Base-by-base conservation (phyloP, 2,797 vertebrate species). In the Poeciliopsis gracilis region DNA sequence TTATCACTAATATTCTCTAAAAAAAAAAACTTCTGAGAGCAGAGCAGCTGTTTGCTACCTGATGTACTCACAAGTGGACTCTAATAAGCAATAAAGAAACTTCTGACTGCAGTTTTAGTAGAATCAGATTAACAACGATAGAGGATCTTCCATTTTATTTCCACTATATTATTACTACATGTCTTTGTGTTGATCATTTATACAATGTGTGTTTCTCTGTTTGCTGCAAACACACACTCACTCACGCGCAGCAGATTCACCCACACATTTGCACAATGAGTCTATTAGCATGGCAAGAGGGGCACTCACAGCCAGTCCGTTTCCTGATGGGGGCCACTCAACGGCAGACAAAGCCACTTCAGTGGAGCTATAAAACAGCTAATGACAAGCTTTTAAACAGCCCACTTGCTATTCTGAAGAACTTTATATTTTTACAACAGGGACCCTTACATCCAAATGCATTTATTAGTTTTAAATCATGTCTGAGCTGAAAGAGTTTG, bases 341-440 rank as follows among this genome's bases (percentile, higher is more conserved):
- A 72, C 83, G 38, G 30, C 79, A 86, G 82, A 89, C 83, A 86
- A 75, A 87, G 72, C 77, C 86, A 83, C 87, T 91, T 89, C 79
- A 88, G 38, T 38, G 23, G 82, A 36, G 49, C 70, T 20, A 38
- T 8, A 72, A 79, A 81, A 82, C 33, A 67, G 67, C 30, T 63
- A 75, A 28, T 66, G 71, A 75, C 49, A 77, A 45, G 80, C 84
- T 86, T 86, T 91, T 82, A 81, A 73, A 69, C 80, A 77, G 81
- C 88, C 66, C 69, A 80, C 82, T 83, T 85, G 2, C 46, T 33
- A 46, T 57, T 15, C 45, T 77, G 84, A 78, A 74, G 23, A 70
- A 51, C 67, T 33, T 76, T 38, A 33, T 49, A 51, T 81, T 76
- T 51, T 72, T 63, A 36, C 23, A 33, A 41, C 10, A 72, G 38